These are phyloP conservation scores for Cyrtonyx montezumae DNA, from an alignment of 2,113 vertebrate species.

Conservation along the genomic window DNA sequence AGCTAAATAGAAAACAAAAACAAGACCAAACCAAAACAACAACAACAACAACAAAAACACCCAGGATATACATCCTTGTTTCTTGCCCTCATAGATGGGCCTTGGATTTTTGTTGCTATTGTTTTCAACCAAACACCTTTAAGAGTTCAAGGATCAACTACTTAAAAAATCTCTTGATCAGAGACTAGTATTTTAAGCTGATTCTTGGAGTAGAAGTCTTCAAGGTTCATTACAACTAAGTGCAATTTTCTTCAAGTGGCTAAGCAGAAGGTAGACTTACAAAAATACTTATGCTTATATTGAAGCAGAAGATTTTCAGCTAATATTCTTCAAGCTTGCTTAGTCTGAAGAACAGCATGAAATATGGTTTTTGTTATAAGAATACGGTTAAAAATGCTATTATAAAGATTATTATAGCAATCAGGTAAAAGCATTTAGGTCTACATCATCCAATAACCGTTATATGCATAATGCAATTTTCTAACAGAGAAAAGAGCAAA, in stretches of 20 bases:
- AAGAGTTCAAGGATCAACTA: neutral
- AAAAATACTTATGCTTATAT: neutral
- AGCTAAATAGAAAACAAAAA: neutral
- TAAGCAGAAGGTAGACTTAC: constrained; percentile 35
- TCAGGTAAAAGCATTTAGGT: neutral
- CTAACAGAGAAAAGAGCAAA: neutral
- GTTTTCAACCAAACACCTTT: neutral
- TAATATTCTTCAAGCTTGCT: neutral
- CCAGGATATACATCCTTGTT: accelerated
- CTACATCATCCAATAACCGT: neutral
- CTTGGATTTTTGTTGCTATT: accelerated
- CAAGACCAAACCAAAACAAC: neutral
- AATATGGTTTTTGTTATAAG: neutral
- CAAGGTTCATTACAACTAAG: neutral
- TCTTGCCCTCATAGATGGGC: neutral
- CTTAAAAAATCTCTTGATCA: neutral
- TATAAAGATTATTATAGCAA: neutral
- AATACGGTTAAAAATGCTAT: neutral
- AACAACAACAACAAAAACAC: neutral
- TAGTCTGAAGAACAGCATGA: constrained; percentile 5
- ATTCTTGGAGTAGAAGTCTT: neutral
- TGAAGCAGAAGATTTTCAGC: neutral
- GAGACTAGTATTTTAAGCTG: neutral
- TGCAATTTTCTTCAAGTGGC: constrained; percentile 24
- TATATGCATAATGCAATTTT: neutral